phyloP scores from a whole-genome alignment of 1,140 invertebrate genomes.

The Papilio helenus region DNA sequence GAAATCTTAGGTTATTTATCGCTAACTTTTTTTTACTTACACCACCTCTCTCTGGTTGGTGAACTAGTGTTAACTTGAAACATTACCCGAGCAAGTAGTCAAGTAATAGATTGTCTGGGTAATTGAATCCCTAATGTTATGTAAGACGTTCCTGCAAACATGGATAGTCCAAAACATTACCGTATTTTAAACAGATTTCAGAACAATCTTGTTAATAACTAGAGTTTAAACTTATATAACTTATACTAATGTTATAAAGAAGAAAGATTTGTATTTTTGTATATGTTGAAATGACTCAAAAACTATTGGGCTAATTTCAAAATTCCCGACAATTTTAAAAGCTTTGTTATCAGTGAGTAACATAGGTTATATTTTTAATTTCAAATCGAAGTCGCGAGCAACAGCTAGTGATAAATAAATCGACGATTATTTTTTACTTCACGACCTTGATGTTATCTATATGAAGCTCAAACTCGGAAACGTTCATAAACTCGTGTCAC shows the following conservation, averaged over 20 bases:
- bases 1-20: background rate
- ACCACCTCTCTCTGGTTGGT: slow-evolving; percentile 17
- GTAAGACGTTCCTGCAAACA: background rate
- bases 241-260: too few relatives aligned
- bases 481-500: slow-evolving; percentile 42
- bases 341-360: too few relatives aligned
- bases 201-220: background rate
- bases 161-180: background rate
- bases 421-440: background rate
- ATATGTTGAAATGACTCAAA: too few relatives aligned
- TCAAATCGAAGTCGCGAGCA: too few relatives aligned
- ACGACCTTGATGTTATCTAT: background rate
- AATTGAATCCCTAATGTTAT: slow-evolving; percentile 52
- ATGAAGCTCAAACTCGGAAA: background rate
- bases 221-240: background rate
- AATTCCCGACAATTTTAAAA: too few relatives aligned
- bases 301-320: too few relatives aligned
- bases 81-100: slow-evolving; percentile 43
- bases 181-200: background rate
- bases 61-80: slow-evolving; percentile 49
- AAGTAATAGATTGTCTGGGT: slow-evolving; percentile 53
- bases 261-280: too few relatives aligned
- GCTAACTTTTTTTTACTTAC: slow-evolving; percentile 33
- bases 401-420: background rate
- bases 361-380: too few relatives aligned